Evolutionary conservation across 2,797 vertebrate genomes (phyloP), one percentile per base, ranked within the genome.

Genomic region (Zenarchopterus dispar): DNA sequence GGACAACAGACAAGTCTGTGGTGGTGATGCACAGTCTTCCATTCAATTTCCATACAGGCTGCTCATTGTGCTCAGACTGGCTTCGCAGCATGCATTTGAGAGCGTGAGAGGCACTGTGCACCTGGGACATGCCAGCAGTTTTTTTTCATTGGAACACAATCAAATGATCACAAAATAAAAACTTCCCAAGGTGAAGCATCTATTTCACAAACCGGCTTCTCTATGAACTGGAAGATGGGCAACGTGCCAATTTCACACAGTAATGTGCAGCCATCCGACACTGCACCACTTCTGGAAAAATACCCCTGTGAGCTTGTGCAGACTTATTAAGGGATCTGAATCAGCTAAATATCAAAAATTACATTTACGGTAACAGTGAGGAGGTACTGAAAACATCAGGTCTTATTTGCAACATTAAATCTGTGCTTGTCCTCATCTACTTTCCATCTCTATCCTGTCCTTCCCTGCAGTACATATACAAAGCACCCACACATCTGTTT

Each of bases 1-100:
- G 43, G 44, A 55, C 33, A 61, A 56, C 56, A 70, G 7, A 47
- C 70, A 56, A 28, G 59, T 39, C 47, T 2, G 26, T 24, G 49
- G 41, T 57, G 56, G 45, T 67, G 55, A 75, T 57, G 36, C 42
- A 10, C 56, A 66, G 71, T 47, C 48, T 41, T 72, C 53, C 53
- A 54, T 77, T 21, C 21, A 50, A 62, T 62, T 70, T 68, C 47
- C 59, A 61, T 60, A 26, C 15, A 36, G 36, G 36, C 36, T 3
- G 2, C 21, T 66, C 44, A 18, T 62, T 54, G 45, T 62, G 61
- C 50, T 66, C 22, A 21, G 60, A 19, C 49, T 49, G 0, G 5
- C 17, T 19, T 62, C 56, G 48, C n/a, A 43, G 47, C 60, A 36
- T 41, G 26, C 43, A 41, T n/a, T 50, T 24, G 50, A 39, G 36